Percentiles rank a stretch among this genome's conserved stretches.
Conservation (phyloP, 2,797 vertebrate genomes). For the Pseudochirops cupreus region DNA sequence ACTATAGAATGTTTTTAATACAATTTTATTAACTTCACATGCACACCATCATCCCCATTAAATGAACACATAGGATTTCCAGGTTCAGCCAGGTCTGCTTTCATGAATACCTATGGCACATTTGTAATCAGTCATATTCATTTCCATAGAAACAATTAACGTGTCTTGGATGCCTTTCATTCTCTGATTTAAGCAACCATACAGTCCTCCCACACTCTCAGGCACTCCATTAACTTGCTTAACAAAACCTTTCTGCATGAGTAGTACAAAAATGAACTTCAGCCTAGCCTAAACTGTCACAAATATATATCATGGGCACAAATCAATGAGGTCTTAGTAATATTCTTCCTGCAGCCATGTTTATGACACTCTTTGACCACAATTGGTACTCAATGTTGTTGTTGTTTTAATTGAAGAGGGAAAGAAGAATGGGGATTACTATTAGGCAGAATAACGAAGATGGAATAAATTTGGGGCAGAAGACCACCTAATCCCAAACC, state of each 20-base stretch:
- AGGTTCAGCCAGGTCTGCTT: conserved; percentile 49
- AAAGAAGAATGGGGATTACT: background rate
- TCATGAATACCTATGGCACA: conserved; percentile 58
- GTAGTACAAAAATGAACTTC: background rate
- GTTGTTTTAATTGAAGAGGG: background rate
- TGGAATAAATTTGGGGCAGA: background rate
- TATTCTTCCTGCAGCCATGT: background rate
- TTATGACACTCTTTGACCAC: background rate
- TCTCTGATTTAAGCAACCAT: background rate
- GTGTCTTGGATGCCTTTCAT: background rate
- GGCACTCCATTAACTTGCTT: background rate
- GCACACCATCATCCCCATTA: conserved; percentile 6
- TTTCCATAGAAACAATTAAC: conserved; percentile 57
- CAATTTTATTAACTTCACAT: conserved; percentile 61
- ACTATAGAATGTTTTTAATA: conserved; percentile 4
- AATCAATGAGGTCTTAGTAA: background rate
- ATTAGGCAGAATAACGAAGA: background rate
- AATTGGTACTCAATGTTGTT: background rate
- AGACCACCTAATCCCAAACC: background rate
- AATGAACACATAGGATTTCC: conserved; percentile 43
- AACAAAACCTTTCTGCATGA: background rate
- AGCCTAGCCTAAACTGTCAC: background rate
- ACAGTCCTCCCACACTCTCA: background rate
- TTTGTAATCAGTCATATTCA: conserved; percentile 28
- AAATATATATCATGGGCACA: background rate